Percentiles rank a stretch among this genome's conserved stretches.
Evolutionary conservation across 1,140 invertebrate species (phyloP).

Genomic region (Trigoniulus corallinus): DNA sequence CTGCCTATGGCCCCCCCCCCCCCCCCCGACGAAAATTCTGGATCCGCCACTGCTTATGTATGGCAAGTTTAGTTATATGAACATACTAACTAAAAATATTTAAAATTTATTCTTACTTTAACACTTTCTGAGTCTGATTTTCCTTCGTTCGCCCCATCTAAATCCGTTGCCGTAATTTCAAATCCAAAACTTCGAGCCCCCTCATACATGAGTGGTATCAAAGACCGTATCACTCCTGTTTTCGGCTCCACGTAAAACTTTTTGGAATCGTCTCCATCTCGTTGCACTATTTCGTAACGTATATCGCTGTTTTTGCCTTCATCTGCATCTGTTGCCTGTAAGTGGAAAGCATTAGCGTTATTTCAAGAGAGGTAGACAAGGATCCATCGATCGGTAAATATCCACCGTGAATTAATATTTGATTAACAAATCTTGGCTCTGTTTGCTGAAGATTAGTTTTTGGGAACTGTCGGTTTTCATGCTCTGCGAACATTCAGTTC

Average conservation of each 20-base stretch:
- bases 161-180: constrained; percentile 73
- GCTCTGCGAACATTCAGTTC: no score
- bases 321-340: constrained; percentile 52
- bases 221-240: constrained; percentile 51
- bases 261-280: constrained; percentile 37
- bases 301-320: constrained; percentile 56
- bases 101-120: no score
- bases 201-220: constrained; percentile 42
- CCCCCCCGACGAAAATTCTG: no score
- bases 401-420: not conserved
- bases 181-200: constrained; percentile 60
- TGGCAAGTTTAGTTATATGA: no score
- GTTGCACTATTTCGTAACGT: constrained; percentile 51
- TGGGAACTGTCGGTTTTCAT: no score
- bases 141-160: constrained; percentile 52
- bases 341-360: no score
- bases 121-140: constrained; percentile 63
- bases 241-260: constrained; percentile 57
- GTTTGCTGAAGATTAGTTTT: no score
- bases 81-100: no score
- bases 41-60: no score
- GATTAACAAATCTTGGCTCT: no score
- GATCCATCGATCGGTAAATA: constrained; percentile 8
- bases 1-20: no score
- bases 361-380: no score